phyloP scores from a whole-genome alignment of 2,888 invertebrate species.

The Drosophila kokeensis region DNA sequence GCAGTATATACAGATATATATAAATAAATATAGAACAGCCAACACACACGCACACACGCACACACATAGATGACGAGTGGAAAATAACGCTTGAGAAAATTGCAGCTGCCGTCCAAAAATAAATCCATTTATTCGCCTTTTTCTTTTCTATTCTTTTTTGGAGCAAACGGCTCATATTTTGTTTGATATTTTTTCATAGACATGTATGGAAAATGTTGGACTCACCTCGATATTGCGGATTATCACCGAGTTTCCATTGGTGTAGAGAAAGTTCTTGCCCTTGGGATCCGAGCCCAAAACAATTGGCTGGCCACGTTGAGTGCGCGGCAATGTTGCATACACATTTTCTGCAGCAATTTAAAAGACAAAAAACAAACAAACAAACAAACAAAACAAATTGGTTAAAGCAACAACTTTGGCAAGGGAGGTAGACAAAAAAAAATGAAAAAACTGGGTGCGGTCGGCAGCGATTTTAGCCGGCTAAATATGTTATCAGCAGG shows the following conservation, averaged over 20 bases:
- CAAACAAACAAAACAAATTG: conserved; percentile 9
- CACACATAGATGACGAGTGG: conserved; percentile 47
- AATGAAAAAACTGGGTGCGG: conserved; percentile 63
- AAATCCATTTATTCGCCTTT: conserved; percentile 49
- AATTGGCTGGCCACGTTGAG: conserved; percentile 96
- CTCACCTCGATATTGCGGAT: conserved; percentile 94
- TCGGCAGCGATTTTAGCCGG: conserved; percentile 36
- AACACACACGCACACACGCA: conserved; percentile 22
- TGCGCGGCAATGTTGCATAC: conserved; percentile 97
- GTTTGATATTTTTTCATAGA: conserved; percentile 7
- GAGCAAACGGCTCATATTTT: conserved; percentile 50
- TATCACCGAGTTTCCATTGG: conserved; percentile 98
- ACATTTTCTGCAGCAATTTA: conserved; percentile 89
- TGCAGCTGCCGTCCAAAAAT: conserved; percentile 79
- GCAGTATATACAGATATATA: conserved; percentile 23
- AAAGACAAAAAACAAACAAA: neutral
- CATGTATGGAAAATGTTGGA: conserved; percentile 22
- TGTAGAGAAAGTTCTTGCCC: conserved; percentile 98
- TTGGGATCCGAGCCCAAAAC: conserved; percentile 98
- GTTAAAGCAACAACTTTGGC: conserved; percentile 27
- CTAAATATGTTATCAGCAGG: conserved; percentile 41
- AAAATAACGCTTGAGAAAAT: conserved; percentile 67
- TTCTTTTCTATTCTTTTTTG: conserved; percentile 32
- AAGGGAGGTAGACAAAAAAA: conserved; percentile 1
- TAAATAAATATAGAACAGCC: conserved; percentile 73